Evolutionary conservation across 1,140 invertebrate genomes (phyloP).

Genomic region (Drosophila simulans): DNA sequence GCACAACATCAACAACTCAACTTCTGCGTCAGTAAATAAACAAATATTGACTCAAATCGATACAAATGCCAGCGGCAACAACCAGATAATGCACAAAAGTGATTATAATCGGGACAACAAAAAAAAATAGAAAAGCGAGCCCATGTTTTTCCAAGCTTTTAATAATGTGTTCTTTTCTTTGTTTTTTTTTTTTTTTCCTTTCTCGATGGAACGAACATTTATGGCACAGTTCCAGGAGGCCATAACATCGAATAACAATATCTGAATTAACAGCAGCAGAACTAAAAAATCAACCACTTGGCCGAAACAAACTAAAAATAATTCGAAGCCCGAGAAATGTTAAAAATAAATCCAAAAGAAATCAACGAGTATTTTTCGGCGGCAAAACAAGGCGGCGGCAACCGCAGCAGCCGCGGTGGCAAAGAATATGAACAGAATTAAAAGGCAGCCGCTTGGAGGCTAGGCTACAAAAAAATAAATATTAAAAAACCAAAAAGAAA

Average conservation of each 20-base stretch:
- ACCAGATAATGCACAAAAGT: conserved; percentile 52
- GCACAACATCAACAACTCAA: conserved; percentile 52
- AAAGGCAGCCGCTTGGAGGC: conserved; percentile 72
- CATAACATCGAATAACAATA: conserved; percentile 58
- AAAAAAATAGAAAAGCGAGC: conserved; percentile 18
- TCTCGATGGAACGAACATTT: conserved; percentile 26
- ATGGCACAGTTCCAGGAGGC: conserved; percentile 53
- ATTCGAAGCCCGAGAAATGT: conserved; percentile 72
- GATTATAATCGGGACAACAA: conserved; percentile 45
- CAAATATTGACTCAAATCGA: conserved; percentile 79
- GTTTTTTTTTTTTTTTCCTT: conserved; percentile 29
- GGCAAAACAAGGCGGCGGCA: conserved; percentile 44
- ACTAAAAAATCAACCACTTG: conserved; percentile 64
- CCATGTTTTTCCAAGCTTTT: conserved; percentile 40
- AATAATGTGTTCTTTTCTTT: conserved; percentile 4
- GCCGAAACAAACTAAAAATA: conserved; percentile 69
- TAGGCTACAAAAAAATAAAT: conserved; percentile 4
- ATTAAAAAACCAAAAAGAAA: background rate
- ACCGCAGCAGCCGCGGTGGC: conserved; percentile 17
- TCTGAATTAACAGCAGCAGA: conserved; percentile 54
- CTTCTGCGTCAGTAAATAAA: conserved; percentile 75
- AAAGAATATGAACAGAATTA: conserved; percentile 75
- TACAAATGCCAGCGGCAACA: conserved; percentile 55
- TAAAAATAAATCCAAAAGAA: conserved; percentile 76
- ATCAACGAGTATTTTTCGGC: conserved; percentile 53